Conservation (phyloP, 1,140 invertebrate genomes). For the Aleiodes sp. region DNA sequence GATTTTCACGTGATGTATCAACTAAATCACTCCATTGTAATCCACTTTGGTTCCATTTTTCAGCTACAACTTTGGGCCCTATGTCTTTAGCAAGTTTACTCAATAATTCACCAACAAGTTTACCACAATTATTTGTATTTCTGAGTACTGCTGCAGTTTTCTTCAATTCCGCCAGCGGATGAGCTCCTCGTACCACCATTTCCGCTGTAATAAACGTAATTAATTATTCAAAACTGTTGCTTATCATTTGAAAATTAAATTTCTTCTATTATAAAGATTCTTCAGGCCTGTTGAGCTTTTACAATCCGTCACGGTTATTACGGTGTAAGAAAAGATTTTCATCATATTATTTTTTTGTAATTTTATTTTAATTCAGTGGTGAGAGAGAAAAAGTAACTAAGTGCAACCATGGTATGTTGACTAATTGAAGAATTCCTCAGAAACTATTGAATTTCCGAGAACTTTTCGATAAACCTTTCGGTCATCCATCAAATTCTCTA, state of each 20-base stretch:
- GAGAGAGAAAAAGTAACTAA: constrained; percentile 15
- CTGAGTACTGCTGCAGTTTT: constrained; percentile 53
- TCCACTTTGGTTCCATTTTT: constrained; percentile 69
- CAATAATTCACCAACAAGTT: constrained; percentile 67
- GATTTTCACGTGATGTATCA: constrained; percentile 58
- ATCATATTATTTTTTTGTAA: constrained; percentile 44
- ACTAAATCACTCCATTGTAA: constrained; percentile 70
- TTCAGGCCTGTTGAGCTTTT: constrained; percentile 64
- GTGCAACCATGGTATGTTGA: no score
- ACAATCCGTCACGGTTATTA: constrained; percentile 54
- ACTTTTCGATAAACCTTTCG: no score
- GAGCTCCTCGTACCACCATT: constrained; percentile 61
- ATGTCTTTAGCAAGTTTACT: constrained; percentile 66
- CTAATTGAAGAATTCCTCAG: no score
- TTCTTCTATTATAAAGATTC: constrained; percentile 23
- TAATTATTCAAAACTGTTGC: constrained; percentile 22
- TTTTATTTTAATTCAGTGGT: constrained; percentile 15
- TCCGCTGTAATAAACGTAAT: constrained; percentile 59
- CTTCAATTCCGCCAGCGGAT: constrained; percentile 64
- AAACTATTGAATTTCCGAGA: no score
- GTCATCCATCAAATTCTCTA: no score
- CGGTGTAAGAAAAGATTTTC: constrained; percentile 48
- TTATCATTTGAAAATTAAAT: not conserved
- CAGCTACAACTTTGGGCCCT: constrained; percentile 68
- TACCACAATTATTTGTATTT: constrained; percentile 57